phyloP scores from a whole-genome alignment of 2,113 vertebrate genomes.

The Rhabdornis inornatus region DNA sequence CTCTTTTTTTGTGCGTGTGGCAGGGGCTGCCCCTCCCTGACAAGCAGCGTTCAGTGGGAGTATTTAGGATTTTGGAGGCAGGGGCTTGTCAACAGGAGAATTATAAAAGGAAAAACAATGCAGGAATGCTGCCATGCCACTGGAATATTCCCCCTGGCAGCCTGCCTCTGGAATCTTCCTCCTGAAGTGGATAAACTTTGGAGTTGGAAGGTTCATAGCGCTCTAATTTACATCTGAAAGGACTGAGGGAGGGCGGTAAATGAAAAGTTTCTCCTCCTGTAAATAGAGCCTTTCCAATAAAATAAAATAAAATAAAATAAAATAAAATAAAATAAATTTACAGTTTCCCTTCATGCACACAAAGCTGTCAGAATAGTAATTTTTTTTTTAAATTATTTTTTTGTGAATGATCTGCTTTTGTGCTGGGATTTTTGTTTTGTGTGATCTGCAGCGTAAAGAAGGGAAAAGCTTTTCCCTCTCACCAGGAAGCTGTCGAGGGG shows the following conservation, averaged over 20 bases:
- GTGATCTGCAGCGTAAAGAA: accelerated
- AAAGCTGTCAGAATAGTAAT: background rate
- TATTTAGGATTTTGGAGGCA: background rate
- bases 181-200: background rate
- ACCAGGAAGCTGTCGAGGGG: accelerated
- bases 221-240: background rate
- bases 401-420: background rate
- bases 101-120: background rate
- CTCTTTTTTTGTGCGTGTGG: background rate
- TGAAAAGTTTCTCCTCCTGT: background rate
- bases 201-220: background rate
- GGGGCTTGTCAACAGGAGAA: background rate
- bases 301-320: background rate
- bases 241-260: background rate
- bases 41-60: background rate
- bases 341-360: accelerated
- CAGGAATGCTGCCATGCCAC: background rate
- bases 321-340: background rate
- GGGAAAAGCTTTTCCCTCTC: background rate
- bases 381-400: background rate
- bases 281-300: background rate
- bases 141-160: background rate
- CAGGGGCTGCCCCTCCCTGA: background rate
- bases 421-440: background rate
- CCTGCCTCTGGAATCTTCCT: background rate